phyloP scores from a whole-genome alignment of 2,113 vertebrate species.

The Podilymbus podiceps region DNA sequence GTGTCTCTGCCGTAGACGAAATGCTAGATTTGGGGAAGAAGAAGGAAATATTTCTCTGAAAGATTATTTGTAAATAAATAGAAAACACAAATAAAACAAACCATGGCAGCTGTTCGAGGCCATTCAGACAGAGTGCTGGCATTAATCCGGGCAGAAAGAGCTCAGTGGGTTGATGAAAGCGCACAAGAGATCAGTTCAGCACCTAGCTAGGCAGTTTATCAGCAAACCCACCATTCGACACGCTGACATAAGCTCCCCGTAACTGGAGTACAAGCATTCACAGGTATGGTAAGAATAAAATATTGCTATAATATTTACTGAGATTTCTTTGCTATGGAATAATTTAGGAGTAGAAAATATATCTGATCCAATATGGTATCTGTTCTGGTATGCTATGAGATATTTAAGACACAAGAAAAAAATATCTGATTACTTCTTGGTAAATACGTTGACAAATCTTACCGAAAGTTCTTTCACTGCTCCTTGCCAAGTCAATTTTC shows the following conservation, averaged over 20 bases:
- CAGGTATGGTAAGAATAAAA: neutral
- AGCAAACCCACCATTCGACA: neutral
- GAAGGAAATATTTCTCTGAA: conserved; percentile 68
- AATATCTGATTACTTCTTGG: neutral
- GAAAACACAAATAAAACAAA: conserved; percentile 4
- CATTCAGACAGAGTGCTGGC: neutral
- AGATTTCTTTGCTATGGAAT: conserved; percentile 14
- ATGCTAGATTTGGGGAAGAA: conserved; percentile 68
- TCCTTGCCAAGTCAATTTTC: neutral
- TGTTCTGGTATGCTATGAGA: neutral
- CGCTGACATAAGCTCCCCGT: neutral
- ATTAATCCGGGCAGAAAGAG: conserved; percentile 20
- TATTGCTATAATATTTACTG: neutral
- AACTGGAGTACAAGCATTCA: neutral
- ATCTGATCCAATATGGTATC: neutral
- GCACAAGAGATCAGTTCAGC: neutral
- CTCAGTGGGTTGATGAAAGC: neutral
- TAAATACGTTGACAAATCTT: neutral
- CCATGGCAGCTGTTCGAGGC: neutral
- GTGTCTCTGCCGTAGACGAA: conserved; percentile 70
- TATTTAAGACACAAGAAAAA: neutral
- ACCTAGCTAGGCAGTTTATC: neutral
- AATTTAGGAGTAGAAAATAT: neutral
- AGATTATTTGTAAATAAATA: conserved; percentile 60
- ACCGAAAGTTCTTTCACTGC: neutral